Base-by-base conservation (phyloP, 2,113 vertebrate genomes). In the Camelus dromedarius region DNA sequence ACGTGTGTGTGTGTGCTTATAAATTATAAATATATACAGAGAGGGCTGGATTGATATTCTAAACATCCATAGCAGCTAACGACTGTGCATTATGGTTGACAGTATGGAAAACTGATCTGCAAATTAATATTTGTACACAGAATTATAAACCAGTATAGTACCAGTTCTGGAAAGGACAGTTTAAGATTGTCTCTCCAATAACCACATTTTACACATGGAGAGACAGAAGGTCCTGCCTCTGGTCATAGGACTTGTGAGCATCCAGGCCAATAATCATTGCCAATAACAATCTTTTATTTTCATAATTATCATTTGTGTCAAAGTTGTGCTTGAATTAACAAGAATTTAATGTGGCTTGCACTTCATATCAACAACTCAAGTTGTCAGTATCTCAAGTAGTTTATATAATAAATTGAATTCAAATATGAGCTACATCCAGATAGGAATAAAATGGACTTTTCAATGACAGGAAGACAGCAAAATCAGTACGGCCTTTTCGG, bases 401-500 rank as follows among this genome's bases (percentile, higher is more conserved):
- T 92, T 80, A 54, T 69, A 80, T 48, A 89, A 85, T 75, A 84
- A 77, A 73, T 28, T 72, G 12, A 97, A 84, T 89, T 88, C 28
- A 83, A 76, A 64, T 56, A 93, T 82, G 13, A 88, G 2, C 54
- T 64, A 42, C 24, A 77, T 48, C 20, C 67, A 56, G 6, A 72
- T 42, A 82, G 15, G 26, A 64, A 91, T 64, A 83, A 89, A 86
- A 91, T 64, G 48, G n/a, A 62, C 48, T 80, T 80, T 77, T 58
- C n/a, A 54, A 46, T 26, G 6, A 48, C 30, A 85, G 56, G 54
- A 56, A 73, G 88, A 81, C 3, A 92, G 11, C 14, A 80, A 70
- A 75, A 91, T 83, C 73, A 54, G 3, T 60, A 35, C 9, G 64
- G 20, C 19, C 35, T 28, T 81, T 75, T 42, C 26, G 32, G 38